Percentiles rank a stretch among this genome's conserved stretches.
Evolutionary conservation across 2,888 invertebrate genomes (phyloP).

Genomic region (Globia sparganii): DNA sequence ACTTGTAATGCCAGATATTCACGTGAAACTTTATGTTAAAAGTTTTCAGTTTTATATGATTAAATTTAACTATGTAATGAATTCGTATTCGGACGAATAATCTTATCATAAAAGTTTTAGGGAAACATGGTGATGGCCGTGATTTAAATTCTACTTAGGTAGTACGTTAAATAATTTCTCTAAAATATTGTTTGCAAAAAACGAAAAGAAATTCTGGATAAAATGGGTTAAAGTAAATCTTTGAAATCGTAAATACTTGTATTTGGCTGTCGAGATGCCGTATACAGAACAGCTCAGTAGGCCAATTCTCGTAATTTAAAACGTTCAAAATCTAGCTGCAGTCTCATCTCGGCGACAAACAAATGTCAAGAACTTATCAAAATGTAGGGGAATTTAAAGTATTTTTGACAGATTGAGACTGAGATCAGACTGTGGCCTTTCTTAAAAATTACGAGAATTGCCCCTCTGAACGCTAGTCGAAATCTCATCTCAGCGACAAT

Average conservation of each 20-base stretch:
- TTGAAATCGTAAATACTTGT: not conserved
- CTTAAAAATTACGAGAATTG: no score
- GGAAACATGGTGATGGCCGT: not conserved
- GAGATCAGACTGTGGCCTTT: not conserved
- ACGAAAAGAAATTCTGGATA: not conserved
- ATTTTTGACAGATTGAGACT: not conserved
- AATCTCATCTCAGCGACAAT: no score
- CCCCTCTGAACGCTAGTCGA: no score
- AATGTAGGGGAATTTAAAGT: not conserved
- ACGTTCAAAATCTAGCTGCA: no score
- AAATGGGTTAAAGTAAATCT: not conserved
- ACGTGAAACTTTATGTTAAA: not conserved
- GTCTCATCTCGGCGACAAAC: no score
- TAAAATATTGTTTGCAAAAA: not conserved
- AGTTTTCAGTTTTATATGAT: not conserved
- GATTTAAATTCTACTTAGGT: not conserved
- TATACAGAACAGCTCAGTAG: no score
- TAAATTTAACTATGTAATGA: no score
- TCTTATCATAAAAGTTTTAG: not conserved
- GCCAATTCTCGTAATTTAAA: no score
- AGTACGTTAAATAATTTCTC: not conserved
- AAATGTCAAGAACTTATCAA: no score
- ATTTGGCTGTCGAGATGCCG: not conserved
- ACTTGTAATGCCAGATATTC: not conserved
- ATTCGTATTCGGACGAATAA: not conserved